Conservation (phyloP, 2,888 invertebrate genomes). For the Patella caerulea region DNA sequence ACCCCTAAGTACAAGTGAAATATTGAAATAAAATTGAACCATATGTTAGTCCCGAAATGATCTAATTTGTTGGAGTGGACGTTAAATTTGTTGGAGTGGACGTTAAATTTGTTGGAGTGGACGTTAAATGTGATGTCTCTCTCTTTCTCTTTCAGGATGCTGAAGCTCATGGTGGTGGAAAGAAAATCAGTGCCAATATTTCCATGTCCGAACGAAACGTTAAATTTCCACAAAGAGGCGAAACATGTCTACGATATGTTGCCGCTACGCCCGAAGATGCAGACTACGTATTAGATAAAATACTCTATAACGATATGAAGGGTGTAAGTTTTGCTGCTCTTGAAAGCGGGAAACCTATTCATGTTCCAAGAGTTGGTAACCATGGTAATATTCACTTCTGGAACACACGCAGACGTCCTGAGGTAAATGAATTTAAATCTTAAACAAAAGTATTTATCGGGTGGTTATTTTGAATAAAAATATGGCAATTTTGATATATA, state of each 20-base stretch:
- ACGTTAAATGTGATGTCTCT: neutral
- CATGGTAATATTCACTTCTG: constrained; percentile 70
- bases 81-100: neutral
- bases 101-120: neutral
- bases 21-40: no score
- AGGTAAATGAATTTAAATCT: constrained; percentile 41
- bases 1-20: no score
- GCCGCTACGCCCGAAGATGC: constrained; percentile 70
- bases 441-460: no score
- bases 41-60: no score
- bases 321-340: constrained; percentile 66
- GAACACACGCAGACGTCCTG: constrained; percentile 63
- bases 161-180: constrained; percentile 68
- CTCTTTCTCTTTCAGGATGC: constrained; percentile 62
- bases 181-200: constrained; percentile 67
- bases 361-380: constrained; percentile 68
- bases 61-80: no score
- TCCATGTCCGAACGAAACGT: constrained; percentile 67
- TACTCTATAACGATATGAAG: constrained; percentile 65
- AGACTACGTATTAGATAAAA: constrained; percentile 64
- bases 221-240: constrained; percentile 54
- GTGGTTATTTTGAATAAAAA: no score
- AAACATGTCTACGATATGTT: constrained; percentile 64
- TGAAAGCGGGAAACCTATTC: constrained; percentile 69
- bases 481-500: no score